These are phyloP conservation scores for Myopa tessellatipennis DNA, from an alignment of 2,888 invertebrate genomes.

Conservation along the genomic window DNA sequence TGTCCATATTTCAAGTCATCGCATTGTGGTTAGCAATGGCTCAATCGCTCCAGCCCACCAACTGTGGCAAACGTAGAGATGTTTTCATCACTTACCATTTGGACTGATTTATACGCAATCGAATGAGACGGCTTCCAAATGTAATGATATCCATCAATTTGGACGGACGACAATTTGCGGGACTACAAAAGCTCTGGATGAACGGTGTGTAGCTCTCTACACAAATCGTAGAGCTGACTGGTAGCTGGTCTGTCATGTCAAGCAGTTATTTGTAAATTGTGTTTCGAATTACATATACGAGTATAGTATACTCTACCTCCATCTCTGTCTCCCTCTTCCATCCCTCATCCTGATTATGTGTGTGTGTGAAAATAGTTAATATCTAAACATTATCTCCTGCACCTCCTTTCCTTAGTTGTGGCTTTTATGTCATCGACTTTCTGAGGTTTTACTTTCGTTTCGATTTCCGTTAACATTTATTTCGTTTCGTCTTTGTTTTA, in stretches of 20 bases:
- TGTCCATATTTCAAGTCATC: not conserved
- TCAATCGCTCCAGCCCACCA: not conserved
- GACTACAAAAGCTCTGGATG: not conserved
- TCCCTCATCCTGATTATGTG: not conserved
- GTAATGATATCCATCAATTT: constrained; percentile 31
- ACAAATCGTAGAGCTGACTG: constrained; percentile 3
- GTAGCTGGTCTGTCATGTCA: constrained; percentile 25
- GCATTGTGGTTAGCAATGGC: not conserved
- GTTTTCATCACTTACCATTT: constrained; percentile 23
- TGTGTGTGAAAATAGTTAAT: constrained; percentile 17
- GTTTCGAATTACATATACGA: not conserved
- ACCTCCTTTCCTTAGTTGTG: not conserved
- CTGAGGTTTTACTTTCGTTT: not conserved
- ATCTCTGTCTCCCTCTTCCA: not conserved
- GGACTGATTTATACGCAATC: constrained; percentile 27
- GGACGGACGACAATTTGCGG: not conserved
- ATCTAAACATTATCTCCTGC: constrained; percentile 26
- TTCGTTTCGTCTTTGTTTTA: not conserved
- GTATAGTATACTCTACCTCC: too few species aligned
- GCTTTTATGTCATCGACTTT: constrained; percentile 9
- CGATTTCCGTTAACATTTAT: not conserved
- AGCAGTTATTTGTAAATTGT: constrained; percentile 27
- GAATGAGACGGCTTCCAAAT: constrained; percentile 13
- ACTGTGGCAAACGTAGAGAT: not conserved
- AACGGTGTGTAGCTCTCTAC: not conserved